Evolutionary conservation across 2,888 invertebrate species (phyloP), one percentile per base, ranked within the genome.

Genomic region (Drosophila prostipennis): DNA sequence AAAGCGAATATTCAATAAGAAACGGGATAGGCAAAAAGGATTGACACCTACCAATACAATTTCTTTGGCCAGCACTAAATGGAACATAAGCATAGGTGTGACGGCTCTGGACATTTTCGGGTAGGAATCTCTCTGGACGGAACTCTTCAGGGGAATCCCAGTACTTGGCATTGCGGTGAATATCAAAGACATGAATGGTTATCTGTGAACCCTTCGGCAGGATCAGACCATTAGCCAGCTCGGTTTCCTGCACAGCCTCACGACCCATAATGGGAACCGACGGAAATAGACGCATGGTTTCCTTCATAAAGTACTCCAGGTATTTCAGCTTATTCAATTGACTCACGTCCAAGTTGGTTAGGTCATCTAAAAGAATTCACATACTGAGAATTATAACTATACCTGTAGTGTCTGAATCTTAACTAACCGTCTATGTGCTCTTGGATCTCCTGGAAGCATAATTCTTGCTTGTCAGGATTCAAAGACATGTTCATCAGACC

Each of bases 251-350:
- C 0, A 91, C 89, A 6, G 94, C 70, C 19, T 78, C 79, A 48
- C 95, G 93, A 8, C 93, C 92, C 51, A 95, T 93, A 11, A 94
- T 91, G 16, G 94, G 94, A 1, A 95, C 94, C 40, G 94, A 94
- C 0, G 95, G 95, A 74, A 93, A 94, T 10, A 95, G 78, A 16
- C 95, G 91, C 70, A 73, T 14, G 0, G 72, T 72, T 42, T 84
- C 48, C 48, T 48, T 48, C 48, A 48, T 48, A 1, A 48, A 48
- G 48, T 48, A 48, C 13, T 48, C 48, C 19, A 48, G 48, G 34
- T 48, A 48, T 16, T 48, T 48, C 6, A 48, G 48, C 19, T 48
- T 48, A 7, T 19, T 48, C 48, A 48, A 2, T 34, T 48, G 48
- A 4, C 16, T 13, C 13, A 48, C 83, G 13, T 86, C 77, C 57